Evolutionary conservation across 2,797 vertebrate genomes (phyloP).

Genomic region (Ataeniobius toweri): DNA sequence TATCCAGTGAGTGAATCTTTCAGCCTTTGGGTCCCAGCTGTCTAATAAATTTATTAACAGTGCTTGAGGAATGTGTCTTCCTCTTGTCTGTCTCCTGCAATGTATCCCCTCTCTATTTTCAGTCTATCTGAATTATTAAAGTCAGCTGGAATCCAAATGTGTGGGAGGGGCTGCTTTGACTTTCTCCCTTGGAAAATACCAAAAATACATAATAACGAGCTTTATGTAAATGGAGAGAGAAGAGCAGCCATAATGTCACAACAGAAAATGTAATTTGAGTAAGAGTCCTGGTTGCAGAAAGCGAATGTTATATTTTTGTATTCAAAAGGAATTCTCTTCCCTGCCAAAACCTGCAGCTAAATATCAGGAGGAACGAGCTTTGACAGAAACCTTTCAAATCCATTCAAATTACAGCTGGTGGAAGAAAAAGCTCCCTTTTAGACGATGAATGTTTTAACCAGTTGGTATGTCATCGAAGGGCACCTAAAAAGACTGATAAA

Average conservation of each 20-base stretch:
- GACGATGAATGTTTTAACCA: slow-evolving; percentile 47
- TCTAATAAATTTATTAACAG: slow-evolving; percentile 49
- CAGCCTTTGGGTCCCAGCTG: slow-evolving; percentile 42
- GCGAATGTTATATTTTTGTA: slow-evolving; percentile 37
- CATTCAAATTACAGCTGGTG: slow-evolving; percentile 66
- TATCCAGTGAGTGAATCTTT: slow-evolving; percentile 47
- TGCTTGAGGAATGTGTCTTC: slow-evolving; percentile 20
- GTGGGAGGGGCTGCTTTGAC: slow-evolving; percentile 11
- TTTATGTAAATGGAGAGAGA: slow-evolving; percentile 32
- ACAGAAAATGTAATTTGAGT: slow-evolving; percentile 28
- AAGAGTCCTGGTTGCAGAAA: slow-evolving; percentile 11
- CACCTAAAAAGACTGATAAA: slow-evolving; percentile 67
- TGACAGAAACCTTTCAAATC: slow-evolving; percentile 59
- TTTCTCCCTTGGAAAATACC: slow-evolving; percentile 31
- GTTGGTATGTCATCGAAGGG: slow-evolving; percentile 55
- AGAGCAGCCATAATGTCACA: slow-evolving; percentile 18
- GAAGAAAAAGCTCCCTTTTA: slow-evolving; percentile 54
- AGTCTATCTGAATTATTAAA: slow-evolving; percentile 42
- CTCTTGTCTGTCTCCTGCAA: slow-evolving; percentile 14
- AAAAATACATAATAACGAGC: slow-evolving; percentile 20
- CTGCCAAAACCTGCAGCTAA: slow-evolving; percentile 47
- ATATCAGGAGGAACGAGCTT: slow-evolving; percentile 50
- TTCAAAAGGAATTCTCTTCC: slow-evolving; percentile 35
- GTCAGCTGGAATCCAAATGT: slow-evolving; percentile 29
- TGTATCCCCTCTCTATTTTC: slow-evolving; percentile 18